Evolutionary conservation across 2,888 invertebrate species (phyloP).

Genomic region (Didymodactylos carnosus): DNA sequence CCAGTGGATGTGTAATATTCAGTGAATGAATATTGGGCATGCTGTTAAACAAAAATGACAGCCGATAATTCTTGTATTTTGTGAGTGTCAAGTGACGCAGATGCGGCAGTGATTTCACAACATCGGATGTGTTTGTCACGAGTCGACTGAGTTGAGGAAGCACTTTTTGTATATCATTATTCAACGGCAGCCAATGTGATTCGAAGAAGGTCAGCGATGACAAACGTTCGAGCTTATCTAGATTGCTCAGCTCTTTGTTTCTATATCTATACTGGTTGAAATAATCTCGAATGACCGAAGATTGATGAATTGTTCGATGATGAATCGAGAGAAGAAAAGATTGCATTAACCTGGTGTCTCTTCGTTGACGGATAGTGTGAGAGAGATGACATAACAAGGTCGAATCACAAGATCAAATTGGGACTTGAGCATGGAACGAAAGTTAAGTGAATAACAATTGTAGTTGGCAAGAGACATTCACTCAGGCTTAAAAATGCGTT

Average conservation of each 20-base stretch:
- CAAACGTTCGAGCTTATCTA: background rate
- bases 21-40: background rate
- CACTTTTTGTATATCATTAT: too few relatives aligned
- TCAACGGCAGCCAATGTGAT: too few relatives aligned
- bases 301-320: background rate
- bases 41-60: background rate
- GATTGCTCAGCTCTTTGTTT: background rate
- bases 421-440: background rate
- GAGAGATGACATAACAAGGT: background rate
- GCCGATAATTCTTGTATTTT: background rate
- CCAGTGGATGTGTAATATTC: background rate
- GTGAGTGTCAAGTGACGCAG: background rate
- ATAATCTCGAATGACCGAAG: background rate
- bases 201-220: too few relatives aligned
- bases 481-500: too few relatives aligned
- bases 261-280: background rate
- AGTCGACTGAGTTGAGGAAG: too few relatives aligned
- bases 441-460: too few relatives aligned
- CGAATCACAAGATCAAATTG: background rate
- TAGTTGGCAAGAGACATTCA: too few relatives aligned
- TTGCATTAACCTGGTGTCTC: background rate
- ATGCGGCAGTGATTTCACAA: background rate
- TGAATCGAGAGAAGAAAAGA: background rate
- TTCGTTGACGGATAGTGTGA: background rate
- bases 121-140: too few relatives aligned